A percentile compares a stretch with the other conserved stretches of the same genome.
These are phyloP conservation scores for Diorhabda carinulata DNA, from an alignment of 1,140 invertebrate species.

Conservation along the genomic window DNA sequence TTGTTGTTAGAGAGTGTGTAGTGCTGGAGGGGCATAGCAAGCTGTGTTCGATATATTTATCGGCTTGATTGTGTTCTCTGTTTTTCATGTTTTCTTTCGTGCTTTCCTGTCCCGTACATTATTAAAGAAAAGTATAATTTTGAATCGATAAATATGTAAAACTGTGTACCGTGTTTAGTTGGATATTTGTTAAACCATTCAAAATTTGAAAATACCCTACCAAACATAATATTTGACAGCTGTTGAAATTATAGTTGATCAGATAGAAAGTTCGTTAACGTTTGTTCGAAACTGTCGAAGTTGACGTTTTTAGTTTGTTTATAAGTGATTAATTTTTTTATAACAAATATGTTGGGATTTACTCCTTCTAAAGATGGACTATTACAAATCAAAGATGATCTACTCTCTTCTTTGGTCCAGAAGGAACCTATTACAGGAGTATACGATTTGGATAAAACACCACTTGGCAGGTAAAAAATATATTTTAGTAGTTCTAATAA, in stretches of 20 bases:
- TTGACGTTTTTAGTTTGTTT: slow-evolving; percentile 11
- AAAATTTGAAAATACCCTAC: slow-evolving; percentile 22
- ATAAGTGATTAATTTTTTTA: slow-evolving; percentile 14
- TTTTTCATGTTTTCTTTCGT: slow-evolving; percentile 29
- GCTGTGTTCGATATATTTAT: slow-evolving; percentile 25
- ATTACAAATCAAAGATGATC: slow-evolving; percentile 58
- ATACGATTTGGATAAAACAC: slow-evolving; percentile 65
- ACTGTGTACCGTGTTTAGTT: slow-evolving; percentile 1
- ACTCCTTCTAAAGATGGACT: slow-evolving; percentile 52
- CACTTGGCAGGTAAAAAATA: slow-evolving; percentile 60
- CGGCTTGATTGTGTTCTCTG: slow-evolving; percentile 30
- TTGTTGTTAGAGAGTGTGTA: slow-evolving; percentile 8
- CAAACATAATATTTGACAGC: slow-evolving; percentile 27
- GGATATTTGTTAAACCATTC: not conserved
- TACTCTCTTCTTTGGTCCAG: slow-evolving; percentile 56
- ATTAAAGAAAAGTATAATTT: slow-evolving; percentile 14
- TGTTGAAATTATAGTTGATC: slow-evolving; percentile 21
- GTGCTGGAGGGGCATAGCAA: slow-evolving; percentile 24
- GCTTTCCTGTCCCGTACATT: slow-evolving; percentile 19
- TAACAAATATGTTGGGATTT: slow-evolving; percentile 36
- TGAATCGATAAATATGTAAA: slow-evolving; percentile 24
- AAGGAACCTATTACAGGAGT: slow-evolving; percentile 61
- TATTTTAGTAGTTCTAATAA: not conserved
- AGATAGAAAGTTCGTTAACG: slow-evolving; percentile 17
- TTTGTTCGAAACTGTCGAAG: slow-evolving; percentile 7